Conservation (phyloP, 2,888 invertebrate genomes). For the Limnephilus marmoratus region DNA sequence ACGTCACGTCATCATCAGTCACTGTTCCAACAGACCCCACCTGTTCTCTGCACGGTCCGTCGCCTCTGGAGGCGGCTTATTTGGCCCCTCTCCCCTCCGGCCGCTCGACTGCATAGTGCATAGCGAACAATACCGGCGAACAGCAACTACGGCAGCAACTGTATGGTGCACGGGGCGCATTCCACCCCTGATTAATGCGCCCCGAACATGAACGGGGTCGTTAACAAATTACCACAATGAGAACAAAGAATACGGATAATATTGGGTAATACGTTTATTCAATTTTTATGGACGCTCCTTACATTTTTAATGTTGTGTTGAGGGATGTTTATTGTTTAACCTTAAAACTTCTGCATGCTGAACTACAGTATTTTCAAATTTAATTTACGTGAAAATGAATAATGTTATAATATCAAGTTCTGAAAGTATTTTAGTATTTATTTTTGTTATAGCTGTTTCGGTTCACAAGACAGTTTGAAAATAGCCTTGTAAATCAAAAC, state of each 20-base stretch:
- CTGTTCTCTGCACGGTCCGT: slow-evolving; percentile 28
- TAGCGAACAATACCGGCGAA: not conserved
- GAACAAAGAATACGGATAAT: not conserved
- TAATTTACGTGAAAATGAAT: too few species aligned
- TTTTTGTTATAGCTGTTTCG: too few species aligned
- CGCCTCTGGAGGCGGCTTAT: slow-evolving; percentile 3
- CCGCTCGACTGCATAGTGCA: not conserved
- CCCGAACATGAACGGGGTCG: not conserved
- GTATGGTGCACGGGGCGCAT: not conserved
- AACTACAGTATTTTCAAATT: too few species aligned
- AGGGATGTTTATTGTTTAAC: not conserved
- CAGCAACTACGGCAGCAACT: not conserved
- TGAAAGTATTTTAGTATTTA: too few species aligned
- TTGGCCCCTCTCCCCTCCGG: not conserved
- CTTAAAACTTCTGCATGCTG: not conserved
- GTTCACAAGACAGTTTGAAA: too few species aligned
- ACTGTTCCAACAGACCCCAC: slow-evolving; percentile 29
- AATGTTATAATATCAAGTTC: too few species aligned
- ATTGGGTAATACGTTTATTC: not conserved
- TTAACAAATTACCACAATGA: not conserved
- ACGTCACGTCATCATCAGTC: slow-evolving; percentile 41
- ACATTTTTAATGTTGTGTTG: not conserved
- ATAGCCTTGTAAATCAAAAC: too few species aligned
- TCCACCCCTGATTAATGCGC: slow-evolving; percentile 7
- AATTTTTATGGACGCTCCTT: not conserved